Conservation (phyloP, 2,797 vertebrate species). For the Pangasius krempfi region DNA sequence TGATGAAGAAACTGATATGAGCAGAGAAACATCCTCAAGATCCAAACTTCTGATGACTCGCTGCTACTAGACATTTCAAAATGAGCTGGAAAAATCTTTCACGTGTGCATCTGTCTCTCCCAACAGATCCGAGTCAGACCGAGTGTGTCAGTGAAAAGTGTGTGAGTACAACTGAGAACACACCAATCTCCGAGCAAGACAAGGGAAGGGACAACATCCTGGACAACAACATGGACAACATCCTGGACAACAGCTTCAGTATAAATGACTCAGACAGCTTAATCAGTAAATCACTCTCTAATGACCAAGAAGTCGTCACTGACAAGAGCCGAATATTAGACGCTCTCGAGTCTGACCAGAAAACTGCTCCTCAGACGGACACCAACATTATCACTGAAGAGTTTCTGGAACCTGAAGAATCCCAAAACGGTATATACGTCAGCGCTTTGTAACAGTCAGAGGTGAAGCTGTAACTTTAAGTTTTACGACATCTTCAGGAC, state of each 20-base stretch:
- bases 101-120: conserved; percentile 8
- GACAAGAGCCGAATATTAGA: not conserved
- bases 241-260: not conserved
- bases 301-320: not conserved
- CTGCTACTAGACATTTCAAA: not conserved
- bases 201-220: not conserved
- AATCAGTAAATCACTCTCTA: not conserved
- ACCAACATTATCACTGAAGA: not conserved
- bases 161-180: conserved; percentile 11
- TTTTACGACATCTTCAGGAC: not conserved
- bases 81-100: not conserved
- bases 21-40: not conserved
- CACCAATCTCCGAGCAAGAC: conserved; percentile 1
- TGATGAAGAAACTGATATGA: not conserved
- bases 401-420: conserved; percentile 9
- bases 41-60: not conserved
- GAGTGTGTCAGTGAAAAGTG: conserved; percentile 25
- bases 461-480: too few species aligned
- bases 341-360: not conserved
- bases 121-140: conserved; percentile 31
- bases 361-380: not conserved
- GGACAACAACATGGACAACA: not conserved
- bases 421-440: conserved; percentile 23
- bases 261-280: not conserved
- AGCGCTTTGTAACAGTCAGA: too few species aligned